Evolutionary conservation across 2,888 invertebrate genomes (phyloP).

Genomic region (Ctena decussata): DNA sequence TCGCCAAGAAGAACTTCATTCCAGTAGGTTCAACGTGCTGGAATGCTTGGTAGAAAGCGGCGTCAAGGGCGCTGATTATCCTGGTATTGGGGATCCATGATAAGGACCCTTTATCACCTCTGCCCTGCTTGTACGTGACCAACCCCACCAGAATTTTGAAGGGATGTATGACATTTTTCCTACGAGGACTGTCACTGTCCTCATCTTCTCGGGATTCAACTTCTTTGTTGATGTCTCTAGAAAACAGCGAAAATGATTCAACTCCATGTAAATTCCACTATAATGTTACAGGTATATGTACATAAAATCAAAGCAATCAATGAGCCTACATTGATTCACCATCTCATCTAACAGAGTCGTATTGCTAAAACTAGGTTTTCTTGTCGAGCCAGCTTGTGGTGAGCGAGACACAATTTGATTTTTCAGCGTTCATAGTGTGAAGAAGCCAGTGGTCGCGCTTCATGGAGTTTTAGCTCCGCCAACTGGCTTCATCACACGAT

Average conservation of each 20-base stretch:
- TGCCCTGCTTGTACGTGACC: slow-evolving; percentile 79
- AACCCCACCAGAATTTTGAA: slow-evolving; percentile 83
- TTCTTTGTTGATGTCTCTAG: not conserved
- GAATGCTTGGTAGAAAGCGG: slow-evolving; percentile 85
- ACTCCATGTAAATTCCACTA: no score
- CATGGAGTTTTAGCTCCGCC: no score
- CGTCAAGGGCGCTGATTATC: slow-evolving; percentile 79
- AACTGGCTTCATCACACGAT: no score
- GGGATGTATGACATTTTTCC: slow-evolving; percentile 81
- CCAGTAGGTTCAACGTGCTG: slow-evolving; percentile 88
- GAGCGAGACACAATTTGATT: no score
- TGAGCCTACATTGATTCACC: no score
- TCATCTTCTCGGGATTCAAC: not conserved
- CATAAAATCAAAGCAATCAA: no score
- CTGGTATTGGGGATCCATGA: slow-evolving; percentile 78
- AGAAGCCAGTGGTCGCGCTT: no score
- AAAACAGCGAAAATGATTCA: not conserved
- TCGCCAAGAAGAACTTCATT: slow-evolving; percentile 89
- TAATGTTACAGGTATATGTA: no score
- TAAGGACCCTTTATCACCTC: slow-evolving; percentile 84
- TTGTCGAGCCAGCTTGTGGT: no score
- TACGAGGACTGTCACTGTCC: not conserved
- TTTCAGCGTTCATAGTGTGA: no score
- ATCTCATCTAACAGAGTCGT: no score
- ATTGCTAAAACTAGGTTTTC: no score